Evolutionary conservation across 2,888 invertebrate species (phyloP), one percentile per base, ranked within the genome.

Genomic region (Tridacna crocea): DNA sequence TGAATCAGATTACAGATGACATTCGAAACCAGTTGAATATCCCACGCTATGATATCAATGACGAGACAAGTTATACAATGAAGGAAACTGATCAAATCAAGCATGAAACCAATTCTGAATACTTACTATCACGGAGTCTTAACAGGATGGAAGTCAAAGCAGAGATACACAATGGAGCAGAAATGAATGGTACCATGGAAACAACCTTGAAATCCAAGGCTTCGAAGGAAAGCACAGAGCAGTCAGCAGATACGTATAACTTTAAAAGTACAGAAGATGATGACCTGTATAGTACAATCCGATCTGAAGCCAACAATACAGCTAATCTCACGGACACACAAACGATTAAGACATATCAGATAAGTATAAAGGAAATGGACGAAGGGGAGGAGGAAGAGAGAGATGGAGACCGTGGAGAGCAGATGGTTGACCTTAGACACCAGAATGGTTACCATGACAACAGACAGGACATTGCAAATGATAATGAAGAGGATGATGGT

Each of bases 1-100:
- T 93, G 92, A 84, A 90, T 47, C 89, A 90, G 27, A 88, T 93
- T 46, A 85, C 92, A 63, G 90, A 89, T 51, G 90, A 91, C 47
- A 88, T 93, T 24, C 80, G 91, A 17, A 82, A 80, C 22, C 90
- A 93, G 79, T 85, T 93, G 61, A 92, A 92, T n/a, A 89, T 93
- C 61, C 81, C 82, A 15, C 79, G 84, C 22, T 83, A 84, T 46
- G 87, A 84, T 60, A 75, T 87, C 22, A 72, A 87, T 73, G 87
- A 87, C 65, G 84, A 84, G n/a, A 77, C 87, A 27, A 83, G 82
- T 48, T 73, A 77, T 51, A 80, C 68, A 15, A 83, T 83, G 83
- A 83, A 77, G 48, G 70, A 77, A 51, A 11, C 65, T 19, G 48
- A 26, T 24, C 22, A 8, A 6, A 26, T 13, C 3, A 24, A 12